These are phyloP conservation scores for Polydrusus cervinus DNA, from an alignment of 2,888 invertebrate genomes.

Conservation along the genomic window DNA sequence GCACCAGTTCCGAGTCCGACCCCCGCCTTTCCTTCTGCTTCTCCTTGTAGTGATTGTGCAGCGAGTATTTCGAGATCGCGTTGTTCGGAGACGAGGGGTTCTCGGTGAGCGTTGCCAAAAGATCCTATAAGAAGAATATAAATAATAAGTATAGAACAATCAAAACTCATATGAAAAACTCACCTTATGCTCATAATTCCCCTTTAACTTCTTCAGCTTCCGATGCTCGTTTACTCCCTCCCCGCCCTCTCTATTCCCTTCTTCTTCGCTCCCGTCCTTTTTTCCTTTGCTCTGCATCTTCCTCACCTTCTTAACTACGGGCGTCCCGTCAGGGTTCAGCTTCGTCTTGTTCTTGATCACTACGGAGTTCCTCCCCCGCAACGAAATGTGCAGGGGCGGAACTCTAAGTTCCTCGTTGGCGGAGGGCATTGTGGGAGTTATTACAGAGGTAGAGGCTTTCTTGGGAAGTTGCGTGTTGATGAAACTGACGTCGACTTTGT, in stretches of 20 bases:
- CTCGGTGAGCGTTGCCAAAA: slow-evolving; percentile 58
- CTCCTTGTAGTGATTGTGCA: slow-evolving; percentile 63
- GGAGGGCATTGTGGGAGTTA: slow-evolving; percentile 57
- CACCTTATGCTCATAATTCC: slow-evolving; percentile 64
- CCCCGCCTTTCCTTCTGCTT: slow-evolving; percentile 73
- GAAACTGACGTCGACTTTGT: slow-evolving; percentile 80
- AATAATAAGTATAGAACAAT: too few relatives aligned
- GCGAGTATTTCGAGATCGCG: slow-evolving; percentile 64
- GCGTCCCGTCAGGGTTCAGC: slow-evolving; percentile 63
- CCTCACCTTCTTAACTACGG: slow-evolving; percentile 62
- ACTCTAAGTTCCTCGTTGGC: slow-evolving; percentile 83
- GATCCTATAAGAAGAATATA: slow-evolving; percentile 55
- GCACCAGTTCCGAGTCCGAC: slow-evolving; percentile 72
- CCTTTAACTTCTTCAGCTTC: slow-evolving; percentile 66
- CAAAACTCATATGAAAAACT: too few relatives aligned
- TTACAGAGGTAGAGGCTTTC: slow-evolving; percentile 63
- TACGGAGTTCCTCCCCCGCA: slow-evolving; percentile 88
- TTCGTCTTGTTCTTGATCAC: slow-evolving; percentile 84
- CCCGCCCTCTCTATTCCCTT: slow-evolving; percentile 21
- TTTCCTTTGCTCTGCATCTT: slow-evolving; percentile 49
- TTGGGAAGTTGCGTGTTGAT: slow-evolving; percentile 76
- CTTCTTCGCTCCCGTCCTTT: slow-evolving; percentile 41
- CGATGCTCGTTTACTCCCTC: slow-evolving; percentile 57
- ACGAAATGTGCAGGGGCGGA: slow-evolving; percentile 90
- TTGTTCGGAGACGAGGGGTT: slow-evolving; percentile 54